A percentile compares a stretch with the other conserved stretches of the same genome.
Conservation (phyloP, 2,113 vertebrate species). For the Centropristis striata region DNA sequence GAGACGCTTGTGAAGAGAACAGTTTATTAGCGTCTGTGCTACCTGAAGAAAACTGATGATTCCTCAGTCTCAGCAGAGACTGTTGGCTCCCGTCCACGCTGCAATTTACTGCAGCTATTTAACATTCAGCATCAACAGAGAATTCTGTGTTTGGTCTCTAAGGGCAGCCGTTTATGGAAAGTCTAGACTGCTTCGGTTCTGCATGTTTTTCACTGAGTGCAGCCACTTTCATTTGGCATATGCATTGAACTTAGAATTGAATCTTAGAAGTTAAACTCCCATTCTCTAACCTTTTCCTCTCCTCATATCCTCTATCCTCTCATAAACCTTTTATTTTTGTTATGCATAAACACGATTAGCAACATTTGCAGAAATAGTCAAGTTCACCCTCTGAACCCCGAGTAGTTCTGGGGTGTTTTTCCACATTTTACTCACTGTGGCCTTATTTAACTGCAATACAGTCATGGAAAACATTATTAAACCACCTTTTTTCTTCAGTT, state of each 20-base stretch:
- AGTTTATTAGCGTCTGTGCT: constrained; percentile 5
- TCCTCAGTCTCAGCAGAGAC: neutral
- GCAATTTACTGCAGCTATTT: constrained; percentile 14
- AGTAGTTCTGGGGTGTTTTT: no score
- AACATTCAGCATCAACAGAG: constrained; percentile 25
- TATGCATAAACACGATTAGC: no score
- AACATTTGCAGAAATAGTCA: no score
- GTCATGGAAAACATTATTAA: no score
- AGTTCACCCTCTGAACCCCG: no score
- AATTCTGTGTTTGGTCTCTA: constrained; percentile 12
- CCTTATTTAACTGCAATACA: no score
- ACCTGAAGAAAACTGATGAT: constrained; percentile 11
- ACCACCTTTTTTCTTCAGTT: no score
- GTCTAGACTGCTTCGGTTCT: neutral
- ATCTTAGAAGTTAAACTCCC: neutral
- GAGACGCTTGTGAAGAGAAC: neutral
- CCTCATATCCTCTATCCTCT: neutral
- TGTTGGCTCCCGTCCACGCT: constrained; percentile 25
- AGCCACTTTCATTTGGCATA: neutral
- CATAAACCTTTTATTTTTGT: neutral
- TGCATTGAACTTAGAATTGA: neutral
- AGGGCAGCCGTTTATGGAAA: neutral
- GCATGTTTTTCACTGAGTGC: neutral
- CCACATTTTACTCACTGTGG: no score
- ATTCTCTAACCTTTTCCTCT: neutral